Conservation (phyloP, 2,888 invertebrate genomes). For the Thelaira solivaga region DNA sequence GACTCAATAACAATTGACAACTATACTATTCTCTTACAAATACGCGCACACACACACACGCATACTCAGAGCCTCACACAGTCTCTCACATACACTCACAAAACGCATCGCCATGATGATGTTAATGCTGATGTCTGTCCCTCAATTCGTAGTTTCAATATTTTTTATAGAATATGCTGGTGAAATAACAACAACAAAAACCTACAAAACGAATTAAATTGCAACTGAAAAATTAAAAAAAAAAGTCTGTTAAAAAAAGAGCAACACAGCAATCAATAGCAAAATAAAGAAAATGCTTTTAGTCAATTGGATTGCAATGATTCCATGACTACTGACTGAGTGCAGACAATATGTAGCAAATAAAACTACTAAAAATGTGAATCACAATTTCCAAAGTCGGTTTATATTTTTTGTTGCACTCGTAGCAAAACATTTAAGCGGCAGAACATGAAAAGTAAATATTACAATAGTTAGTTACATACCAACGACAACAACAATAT, state of each 20-base stretch:
- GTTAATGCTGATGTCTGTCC: slow-evolving; percentile 9
- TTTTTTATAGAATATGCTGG: background rate
- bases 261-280: too few relatives aligned
- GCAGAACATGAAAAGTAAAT: slow-evolving; percentile 29
- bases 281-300: slow-evolving; percentile 18
- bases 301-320: slow-evolving; percentile 24
- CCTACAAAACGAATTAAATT: slow-evolving; percentile 9
- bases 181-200: background rate
- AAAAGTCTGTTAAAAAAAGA: slow-evolving; percentile 18
- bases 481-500: too few relatives aligned
- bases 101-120: background rate
- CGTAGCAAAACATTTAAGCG: slow-evolving; percentile 11
- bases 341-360: slow-evolving; percentile 2
- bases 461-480: too few relatives aligned
- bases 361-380: slow-evolving; percentile 9
- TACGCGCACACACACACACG: background rate
- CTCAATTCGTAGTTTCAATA: slow-evolving; percentile 11
- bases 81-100: background rate
- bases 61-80: background rate
- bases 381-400: background rate
- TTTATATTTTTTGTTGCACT: background rate
- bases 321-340: background rate
- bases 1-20: slow-evolving; percentile 59
- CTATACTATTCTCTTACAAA: background rate
- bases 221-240: background rate